Conservation (phyloP, 2,888 invertebrate species). For the Lapara coniferarum region DNA sequence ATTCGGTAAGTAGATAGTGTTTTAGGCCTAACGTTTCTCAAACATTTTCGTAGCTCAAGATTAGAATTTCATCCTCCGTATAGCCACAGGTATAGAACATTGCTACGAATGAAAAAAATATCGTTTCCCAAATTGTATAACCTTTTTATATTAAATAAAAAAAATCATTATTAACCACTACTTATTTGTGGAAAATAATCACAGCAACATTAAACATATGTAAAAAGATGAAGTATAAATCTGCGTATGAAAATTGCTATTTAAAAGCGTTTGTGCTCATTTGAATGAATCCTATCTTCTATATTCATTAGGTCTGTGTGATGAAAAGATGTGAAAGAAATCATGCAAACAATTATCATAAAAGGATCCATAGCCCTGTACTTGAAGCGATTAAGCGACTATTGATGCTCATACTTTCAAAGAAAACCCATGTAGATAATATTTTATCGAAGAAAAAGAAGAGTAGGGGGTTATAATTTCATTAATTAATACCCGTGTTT, state of each 20-base stretch:
- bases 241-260: constrained; percentile 42
- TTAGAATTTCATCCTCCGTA: too few relatives aligned
- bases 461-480: too few relatives aligned
- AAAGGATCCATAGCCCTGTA: constrained; percentile 38
- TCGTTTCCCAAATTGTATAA: too few relatives aligned
- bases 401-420: neutral
- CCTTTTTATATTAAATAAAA: too few relatives aligned
- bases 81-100: too few relatives aligned
- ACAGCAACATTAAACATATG: neutral
- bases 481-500: too few relatives aligned
- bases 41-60: too few relatives aligned
- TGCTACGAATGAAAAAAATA: too few relatives aligned
- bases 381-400: neutral
- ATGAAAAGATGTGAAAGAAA: constrained; percentile 37
- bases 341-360: constrained; percentile 61
- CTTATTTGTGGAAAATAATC: neutral
- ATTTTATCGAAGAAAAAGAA: too few relatives aligned
- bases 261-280: constrained; percentile 45
- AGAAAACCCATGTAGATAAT: neutral
- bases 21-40: too few relatives aligned
- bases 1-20: too few relatives aligned
- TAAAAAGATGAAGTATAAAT: neutral
- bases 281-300: constrained; percentile 29
- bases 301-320: constrained; percentile 18
- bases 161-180: neutral